phyloP scores from a whole-genome alignment of 2,888 invertebrate genomes.

The Dryadula phaetusa region DNA sequence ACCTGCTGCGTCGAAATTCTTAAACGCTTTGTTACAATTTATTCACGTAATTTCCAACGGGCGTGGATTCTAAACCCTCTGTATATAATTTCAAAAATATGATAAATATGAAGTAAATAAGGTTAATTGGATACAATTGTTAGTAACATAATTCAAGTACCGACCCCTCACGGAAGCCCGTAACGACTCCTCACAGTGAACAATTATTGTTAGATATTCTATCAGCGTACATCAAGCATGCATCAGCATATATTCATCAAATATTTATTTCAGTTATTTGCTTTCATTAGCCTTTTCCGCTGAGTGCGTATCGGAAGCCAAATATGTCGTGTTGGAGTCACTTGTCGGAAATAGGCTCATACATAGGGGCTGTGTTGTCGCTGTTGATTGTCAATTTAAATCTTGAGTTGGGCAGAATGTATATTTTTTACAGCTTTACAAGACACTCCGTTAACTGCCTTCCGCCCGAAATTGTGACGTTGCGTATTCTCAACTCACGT shows the following conservation, averaged over 20 bases:
- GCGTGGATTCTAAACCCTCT: no score
- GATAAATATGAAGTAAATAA: no score
- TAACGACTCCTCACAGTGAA: background rate
- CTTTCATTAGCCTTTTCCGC: slow-evolving; percentile 3
- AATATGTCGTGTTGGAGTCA: background rate
- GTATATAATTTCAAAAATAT: no score
- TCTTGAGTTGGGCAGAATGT: background rate
- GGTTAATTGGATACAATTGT: background rate
- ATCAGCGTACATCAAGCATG: background rate
- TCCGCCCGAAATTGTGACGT: no score
- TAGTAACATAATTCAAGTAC: background rate
- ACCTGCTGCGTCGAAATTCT: no score
- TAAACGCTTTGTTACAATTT: no score
- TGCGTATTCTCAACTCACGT: no score
- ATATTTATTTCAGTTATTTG: background rate
- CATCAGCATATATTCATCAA: background rate
- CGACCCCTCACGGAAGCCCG: background rate
- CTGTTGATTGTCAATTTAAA: background rate
- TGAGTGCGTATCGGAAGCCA: background rate
- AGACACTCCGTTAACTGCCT: no score
- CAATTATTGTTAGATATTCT: slow-evolving; percentile 6
- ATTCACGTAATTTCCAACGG: no score
- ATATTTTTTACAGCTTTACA: no score
- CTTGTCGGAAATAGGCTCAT: background rate
- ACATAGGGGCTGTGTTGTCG: background rate